Conservation (phyloP, 2,797 vertebrate genomes). For the Aselliscus stoliczkanus region DNA sequence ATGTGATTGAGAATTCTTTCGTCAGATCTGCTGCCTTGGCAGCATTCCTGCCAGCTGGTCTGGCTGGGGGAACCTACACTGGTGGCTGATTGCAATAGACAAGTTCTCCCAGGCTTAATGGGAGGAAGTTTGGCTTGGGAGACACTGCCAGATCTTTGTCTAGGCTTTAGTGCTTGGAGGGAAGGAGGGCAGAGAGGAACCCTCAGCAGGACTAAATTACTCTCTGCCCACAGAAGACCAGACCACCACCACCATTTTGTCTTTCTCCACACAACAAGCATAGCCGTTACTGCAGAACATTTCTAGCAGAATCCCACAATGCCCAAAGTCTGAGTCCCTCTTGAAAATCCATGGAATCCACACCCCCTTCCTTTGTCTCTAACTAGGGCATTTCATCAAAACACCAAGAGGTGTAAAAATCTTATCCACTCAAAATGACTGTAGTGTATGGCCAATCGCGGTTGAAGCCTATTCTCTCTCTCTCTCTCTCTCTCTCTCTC, state of each 20-base stretch:
- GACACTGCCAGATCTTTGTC: not conserved
- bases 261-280: not conserved
- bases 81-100: constrained; percentile 39
- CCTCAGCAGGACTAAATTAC: accelerated
- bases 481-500: too few species aligned
- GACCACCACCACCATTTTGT: not conserved
- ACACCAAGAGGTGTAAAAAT: not conserved
- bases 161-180: not conserved
- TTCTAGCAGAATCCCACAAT: not conserved
- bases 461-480: not conserved
- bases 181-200: not conserved
- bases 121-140: not conserved
- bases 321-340: not conserved
- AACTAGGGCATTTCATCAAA: not conserved
- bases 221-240: not conserved
- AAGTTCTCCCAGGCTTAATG: constrained; percentile 1
- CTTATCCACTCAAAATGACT: too few species aligned
- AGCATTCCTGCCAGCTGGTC: constrained; percentile 72
- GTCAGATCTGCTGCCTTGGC: constrained; percentile 74
- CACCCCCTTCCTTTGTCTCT: not conserved
- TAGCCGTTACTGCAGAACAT: accelerated
- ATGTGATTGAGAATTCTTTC: constrained; percentile 78
- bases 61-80: constrained; percentile 59
- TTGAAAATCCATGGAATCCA: not conserved
- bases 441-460: too few species aligned